phyloP scores from a whole-genome alignment of 2,888 invertebrate species.

The Drosophila recens region DNA sequence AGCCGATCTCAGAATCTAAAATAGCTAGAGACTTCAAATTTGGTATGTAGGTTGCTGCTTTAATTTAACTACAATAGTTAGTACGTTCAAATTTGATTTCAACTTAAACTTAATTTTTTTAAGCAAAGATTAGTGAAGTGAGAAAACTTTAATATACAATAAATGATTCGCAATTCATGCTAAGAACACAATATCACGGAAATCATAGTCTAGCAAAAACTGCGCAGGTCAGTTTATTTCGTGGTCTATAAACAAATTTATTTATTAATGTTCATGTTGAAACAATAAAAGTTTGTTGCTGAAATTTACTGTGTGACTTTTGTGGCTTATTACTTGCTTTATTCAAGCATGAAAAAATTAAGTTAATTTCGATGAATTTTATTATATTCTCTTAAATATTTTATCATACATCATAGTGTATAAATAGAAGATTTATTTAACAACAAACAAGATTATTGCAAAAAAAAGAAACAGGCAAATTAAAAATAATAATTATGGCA shows the following conservation, averaged over 20 bases:
- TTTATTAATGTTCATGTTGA: conserved; percentile 1
- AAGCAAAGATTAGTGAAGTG: too few species aligned
- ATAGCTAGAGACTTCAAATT: too few species aligned
- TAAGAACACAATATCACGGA: neutral
- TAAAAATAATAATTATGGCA: conserved; percentile 5
- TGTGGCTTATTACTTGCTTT: conserved; percentile 3
- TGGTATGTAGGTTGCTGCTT: too few species aligned
- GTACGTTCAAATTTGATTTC: too few species aligned
- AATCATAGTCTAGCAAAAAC: neutral
- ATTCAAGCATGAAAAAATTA: neutral
- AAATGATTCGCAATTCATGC: neutral
- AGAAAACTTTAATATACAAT: too few species aligned
- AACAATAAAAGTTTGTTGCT: neutral
- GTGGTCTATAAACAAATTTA: neutral
- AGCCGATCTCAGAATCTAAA: too few species aligned
- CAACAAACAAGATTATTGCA: conserved; percentile 9
- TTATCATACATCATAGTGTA: conserved; percentile 1
- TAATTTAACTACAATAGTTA: too few species aligned
- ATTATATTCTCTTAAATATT: neutral
- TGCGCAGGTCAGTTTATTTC: conserved; percentile 6
- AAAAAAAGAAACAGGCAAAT: conserved; percentile 1
- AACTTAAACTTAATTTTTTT: too few species aligned
- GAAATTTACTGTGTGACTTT: conserved; percentile 14
- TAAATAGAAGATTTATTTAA: conserved; percentile 18
- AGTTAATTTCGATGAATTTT: neutral